Base-by-base conservation (phyloP, 2,888 invertebrate genomes). In the Drosophila paramelanica region DNA sequence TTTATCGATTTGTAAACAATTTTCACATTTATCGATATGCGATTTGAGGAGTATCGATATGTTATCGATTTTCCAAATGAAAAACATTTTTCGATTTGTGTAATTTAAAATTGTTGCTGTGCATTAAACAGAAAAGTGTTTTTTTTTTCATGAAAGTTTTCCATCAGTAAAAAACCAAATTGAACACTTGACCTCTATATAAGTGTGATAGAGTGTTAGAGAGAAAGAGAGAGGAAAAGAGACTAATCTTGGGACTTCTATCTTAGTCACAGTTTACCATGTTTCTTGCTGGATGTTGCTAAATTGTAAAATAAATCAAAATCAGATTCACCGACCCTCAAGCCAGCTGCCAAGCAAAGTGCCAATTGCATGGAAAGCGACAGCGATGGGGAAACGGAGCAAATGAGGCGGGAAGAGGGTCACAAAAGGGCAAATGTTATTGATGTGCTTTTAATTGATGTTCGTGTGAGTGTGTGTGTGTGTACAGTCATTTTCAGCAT, bases 401-500 rank as follows among this genome's bases (percentile, higher is more conserved):
- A 66, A 62, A 17, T 52, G 33, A 38, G 17, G 45, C 10, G 36
- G 50, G 11, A 7, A 23, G 7, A 13, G 20, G 42, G 14, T 14
- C 10, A 31, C 27, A 10, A 23, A 8, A 31, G 20, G 25, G 5
- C 43, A 60, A 67, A 42, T 73, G 73, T 85, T 88, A 88, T 89
- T 86, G 86, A 86, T 86, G 89, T 85, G 79, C 76, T 82, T 86
- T 86, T 86, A 86, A 86, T 86, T 86, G 86, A 79, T 84, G 84
- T 66, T 70, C 60, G 45, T 36, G 31, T 62, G 50, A 60, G 42
- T 33, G 20, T 38, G 14, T 46, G 23, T 33, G 25, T 25, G 36
- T 55, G 51, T 59, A n/a, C n/a, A n/a, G n/a, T n/a, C 10, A 31
- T 31, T 31, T 31, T 8, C 31, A 50, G 38, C 49, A 55, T 31